A percentile compares a stretch with the other conserved stretches of the same genome.
phyloP scores from a whole-genome alignment of 2,888 invertebrate species.

The Eledone cirrhosa region DNA sequence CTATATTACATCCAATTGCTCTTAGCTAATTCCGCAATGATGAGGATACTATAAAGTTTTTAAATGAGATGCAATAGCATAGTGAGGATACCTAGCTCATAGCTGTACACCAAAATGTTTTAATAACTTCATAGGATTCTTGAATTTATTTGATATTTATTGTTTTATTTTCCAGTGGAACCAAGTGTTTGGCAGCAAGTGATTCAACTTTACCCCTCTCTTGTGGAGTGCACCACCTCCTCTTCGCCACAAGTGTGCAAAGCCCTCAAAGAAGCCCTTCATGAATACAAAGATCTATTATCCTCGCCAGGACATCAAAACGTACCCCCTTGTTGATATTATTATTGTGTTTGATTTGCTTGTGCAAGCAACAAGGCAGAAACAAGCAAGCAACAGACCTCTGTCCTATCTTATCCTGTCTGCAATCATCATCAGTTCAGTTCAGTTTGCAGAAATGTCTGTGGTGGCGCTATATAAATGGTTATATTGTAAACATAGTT shows the following conservation, averaged over 20 bases:
- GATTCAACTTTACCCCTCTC: constrained; percentile 87
- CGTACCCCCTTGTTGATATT: background rate
- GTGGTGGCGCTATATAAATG: too few relatives aligned
- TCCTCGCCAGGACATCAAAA: constrained; percentile 45
- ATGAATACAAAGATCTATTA: constrained; percentile 75
- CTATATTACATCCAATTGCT: too few relatives aligned
- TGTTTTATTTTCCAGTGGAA: constrained; percentile 75
- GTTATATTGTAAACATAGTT: too few relatives aligned
- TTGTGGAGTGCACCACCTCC: constrained; percentile 85
- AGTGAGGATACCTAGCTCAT: too few relatives aligned
- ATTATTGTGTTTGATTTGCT: background rate
- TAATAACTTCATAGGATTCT: too few relatives aligned
- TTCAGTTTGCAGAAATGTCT: background rate
- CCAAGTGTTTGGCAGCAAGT: constrained; percentile 91
- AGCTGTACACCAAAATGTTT: too few relatives aligned
- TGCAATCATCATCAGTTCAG: background rate
- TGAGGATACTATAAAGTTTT: too few relatives aligned
- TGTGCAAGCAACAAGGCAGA: too few relatives aligned
- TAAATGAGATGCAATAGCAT: too few relatives aligned
- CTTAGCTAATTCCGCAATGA: too few relatives aligned
- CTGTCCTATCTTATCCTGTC: too few relatives aligned
- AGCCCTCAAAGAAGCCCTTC: constrained; percentile 83
- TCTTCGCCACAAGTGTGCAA: constrained; percentile 82
- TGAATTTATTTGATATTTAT: background rate
- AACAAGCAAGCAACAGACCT: too few relatives aligned